phyloP scores from a whole-genome alignment of 2,113 vertebrate species.

The Cynopterus brachyotis region DNA sequence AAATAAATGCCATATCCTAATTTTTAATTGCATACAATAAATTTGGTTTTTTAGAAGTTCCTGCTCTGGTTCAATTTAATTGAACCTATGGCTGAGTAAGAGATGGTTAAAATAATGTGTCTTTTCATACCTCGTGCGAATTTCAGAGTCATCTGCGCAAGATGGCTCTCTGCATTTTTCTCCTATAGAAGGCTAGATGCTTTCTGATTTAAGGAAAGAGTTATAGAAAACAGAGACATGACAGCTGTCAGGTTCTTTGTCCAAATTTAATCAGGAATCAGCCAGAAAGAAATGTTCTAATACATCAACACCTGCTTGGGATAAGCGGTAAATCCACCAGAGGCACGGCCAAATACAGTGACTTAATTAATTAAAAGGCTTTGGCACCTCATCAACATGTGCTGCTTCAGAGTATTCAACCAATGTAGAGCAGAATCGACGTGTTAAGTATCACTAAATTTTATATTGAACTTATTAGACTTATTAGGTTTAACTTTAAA shows the following conservation, averaged over 20 bases:
- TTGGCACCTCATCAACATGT: constrained; percentile 42
- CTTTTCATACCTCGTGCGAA: not conserved
- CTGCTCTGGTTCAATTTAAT: not conserved
- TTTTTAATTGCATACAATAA: not conserved
- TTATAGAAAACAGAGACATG: constrained; percentile 40
- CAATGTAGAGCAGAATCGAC: not conserved
- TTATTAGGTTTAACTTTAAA: too few species aligned
- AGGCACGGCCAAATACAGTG: constrained; percentile 63
- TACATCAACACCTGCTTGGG: constrained; percentile 72
- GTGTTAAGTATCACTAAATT: not conserved
- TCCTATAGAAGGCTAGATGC: not conserved
- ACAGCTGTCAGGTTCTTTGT: constrained; percentile 62
- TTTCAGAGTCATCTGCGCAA: not conserved
- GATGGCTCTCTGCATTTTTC: not conserved
- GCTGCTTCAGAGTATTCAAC: not conserved
- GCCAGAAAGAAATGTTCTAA: constrained; percentile 59
- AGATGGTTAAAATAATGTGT: not conserved
- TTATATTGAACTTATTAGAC: not conserved
- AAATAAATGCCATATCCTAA: not conserved
- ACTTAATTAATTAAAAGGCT: constrained; percentile 70
- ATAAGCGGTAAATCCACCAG: constrained; percentile 59
- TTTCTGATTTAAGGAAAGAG: constrained; percentile 12
- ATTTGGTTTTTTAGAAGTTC: not conserved
- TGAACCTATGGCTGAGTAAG: not conserved
- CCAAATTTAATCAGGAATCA: constrained; percentile 69